A percentile compares a stretch with the other conserved stretches of the same genome.
phyloP scores from a whole-genome alignment of 2,797 vertebrate genomes.

The Cuniculus paca region DNA sequence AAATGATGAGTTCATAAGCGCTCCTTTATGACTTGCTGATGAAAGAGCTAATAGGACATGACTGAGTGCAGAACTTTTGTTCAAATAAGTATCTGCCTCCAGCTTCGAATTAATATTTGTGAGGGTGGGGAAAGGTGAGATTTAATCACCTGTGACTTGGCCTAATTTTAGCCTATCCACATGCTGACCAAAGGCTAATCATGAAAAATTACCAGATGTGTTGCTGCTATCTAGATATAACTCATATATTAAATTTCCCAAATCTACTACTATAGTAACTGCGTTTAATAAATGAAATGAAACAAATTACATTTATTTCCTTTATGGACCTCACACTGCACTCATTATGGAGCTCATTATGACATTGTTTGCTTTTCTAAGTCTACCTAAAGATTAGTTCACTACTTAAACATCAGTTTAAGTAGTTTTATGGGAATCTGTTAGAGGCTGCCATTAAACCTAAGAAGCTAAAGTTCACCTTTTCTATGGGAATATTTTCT shows the following conservation, averaged over 20 bases:
- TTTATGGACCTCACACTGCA: background rate
- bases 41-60: background rate
- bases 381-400: background rate
- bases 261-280: background rate
- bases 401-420: background rate
- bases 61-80: background rate
- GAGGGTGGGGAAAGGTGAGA: background rate
- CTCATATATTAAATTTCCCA: background rate
- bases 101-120: slow-evolving; percentile 10
- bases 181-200: background rate
- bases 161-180: background rate
- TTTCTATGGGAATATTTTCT: background rate
- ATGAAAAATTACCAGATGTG: background rate
- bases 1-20: background rate
- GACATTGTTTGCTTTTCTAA: background rate
- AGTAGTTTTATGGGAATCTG: background rate
- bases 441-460: background rate
- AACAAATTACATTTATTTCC: background rate
- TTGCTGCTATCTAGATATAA: slow-evolving; percentile 1
- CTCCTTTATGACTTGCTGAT: background rate
- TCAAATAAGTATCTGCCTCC: background rate
- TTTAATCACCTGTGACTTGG: background rate
- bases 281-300: slow-evolving; percentile 42
- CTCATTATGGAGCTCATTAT: background rate
- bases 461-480: background rate